phyloP scores from a whole-genome alignment of 2,797 vertebrate genomes.

The Hylomyscus alleni region DNA sequence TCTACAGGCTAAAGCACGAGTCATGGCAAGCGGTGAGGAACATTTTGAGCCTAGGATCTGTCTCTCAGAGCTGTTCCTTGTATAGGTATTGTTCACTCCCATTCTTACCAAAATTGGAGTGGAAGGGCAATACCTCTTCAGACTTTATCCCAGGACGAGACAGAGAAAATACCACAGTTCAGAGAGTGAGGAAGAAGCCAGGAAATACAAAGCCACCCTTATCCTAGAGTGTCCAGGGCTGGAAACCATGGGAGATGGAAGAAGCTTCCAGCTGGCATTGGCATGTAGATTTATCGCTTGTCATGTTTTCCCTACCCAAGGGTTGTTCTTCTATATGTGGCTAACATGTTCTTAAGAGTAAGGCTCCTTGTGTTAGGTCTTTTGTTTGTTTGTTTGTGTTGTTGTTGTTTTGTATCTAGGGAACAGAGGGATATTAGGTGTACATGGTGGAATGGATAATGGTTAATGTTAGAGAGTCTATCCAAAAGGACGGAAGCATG shows the following conservation, averaged over 20 bases:
- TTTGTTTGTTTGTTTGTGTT: too few relatives aligned
- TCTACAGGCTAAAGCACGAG: background rate
- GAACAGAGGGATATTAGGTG: background rate
- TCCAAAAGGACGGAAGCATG: background rate
- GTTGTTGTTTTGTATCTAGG: background rate
- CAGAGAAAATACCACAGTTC: background rate
- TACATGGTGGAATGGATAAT: background rate
- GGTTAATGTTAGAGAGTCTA: background rate
- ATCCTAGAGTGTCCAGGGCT: too few relatives aligned
- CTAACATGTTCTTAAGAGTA: background rate
- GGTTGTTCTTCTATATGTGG: background rate
- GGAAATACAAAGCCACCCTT: background rate
- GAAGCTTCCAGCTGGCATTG: background rate
- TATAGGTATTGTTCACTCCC: rapidly evolving
- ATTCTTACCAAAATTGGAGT: background rate
- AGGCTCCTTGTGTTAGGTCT: background rate
- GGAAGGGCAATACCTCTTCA: background rate
- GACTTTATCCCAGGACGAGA: background rate
- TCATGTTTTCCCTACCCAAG: background rate
- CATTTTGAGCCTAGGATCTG: rapidly evolving
- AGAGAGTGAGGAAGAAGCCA: background rate
- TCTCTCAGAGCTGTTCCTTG: rapidly evolving
- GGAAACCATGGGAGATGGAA: background rate
- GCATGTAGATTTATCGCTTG: background rate
- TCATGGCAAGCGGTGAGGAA: rapidly evolving